These are phyloP conservation scores for Sesamia nonagrioides DNA, from an alignment of 1,140 invertebrate species.

Conservation along the genomic window DNA sequence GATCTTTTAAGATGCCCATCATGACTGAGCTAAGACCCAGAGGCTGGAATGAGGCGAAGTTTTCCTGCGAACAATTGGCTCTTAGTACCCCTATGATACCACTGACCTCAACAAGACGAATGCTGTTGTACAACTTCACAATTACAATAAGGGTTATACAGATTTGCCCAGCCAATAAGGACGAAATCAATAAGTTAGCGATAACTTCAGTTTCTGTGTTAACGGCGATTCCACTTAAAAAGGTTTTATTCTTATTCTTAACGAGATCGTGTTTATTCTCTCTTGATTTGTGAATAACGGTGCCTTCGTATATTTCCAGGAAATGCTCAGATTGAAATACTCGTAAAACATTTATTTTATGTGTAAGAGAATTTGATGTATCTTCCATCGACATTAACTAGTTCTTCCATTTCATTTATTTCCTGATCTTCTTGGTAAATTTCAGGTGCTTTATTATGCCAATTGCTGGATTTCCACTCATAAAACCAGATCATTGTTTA, in stretches of 20 bases:
- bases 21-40: too few species aligned
- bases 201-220: conserved; percentile 43
- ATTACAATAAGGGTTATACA: conserved; percentile 2
- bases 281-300: conserved; percentile 44
- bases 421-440: too few species aligned
- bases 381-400: not conserved
- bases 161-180: not conserved
- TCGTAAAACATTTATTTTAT: not conserved
- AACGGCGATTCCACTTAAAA: conserved; percentile 32
- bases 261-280: conserved; percentile 32
- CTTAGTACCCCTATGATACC: not conserved
- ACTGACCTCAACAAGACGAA: not conserved
- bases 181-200: conserved; percentile 12
- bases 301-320: not conserved
- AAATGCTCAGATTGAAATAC: not conserved
- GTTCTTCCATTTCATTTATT: too few species aligned
- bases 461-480: too few species aligned
- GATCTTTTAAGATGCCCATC: too few species aligned
- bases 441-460: too few species aligned
- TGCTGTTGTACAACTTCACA: not conserved
- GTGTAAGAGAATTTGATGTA: not conserved
- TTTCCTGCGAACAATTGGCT: not conserved
- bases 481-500: too few species aligned
- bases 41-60: too few species aligned
- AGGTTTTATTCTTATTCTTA: conserved; percentile 32